These are phyloP conservation scores for Chlorodrepanis virens DNA, from an alignment of 2,113 vertebrate species.

Conservation along the genomic window DNA sequence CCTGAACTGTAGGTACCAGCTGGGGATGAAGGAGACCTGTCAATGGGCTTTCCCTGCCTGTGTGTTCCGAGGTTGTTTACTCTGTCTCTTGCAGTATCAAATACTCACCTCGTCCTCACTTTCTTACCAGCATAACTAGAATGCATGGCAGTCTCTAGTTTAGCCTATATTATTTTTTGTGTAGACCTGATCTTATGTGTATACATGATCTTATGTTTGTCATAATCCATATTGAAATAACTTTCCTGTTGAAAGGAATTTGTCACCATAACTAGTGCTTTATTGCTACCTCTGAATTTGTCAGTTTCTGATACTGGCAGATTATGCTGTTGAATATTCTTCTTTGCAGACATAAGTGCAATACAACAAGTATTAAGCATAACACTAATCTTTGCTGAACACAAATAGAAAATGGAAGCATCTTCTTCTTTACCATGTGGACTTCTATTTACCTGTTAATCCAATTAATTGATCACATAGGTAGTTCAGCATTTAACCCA, in stretches of 20 bases:
- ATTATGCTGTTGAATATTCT: neutral
- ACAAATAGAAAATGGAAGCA: neutral
- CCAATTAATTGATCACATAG: neutral
- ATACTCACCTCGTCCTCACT: neutral
- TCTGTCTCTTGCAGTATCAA: neutral
- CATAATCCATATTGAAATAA: neutral
- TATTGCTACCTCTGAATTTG: neutral
- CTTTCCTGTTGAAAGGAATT: neutral
- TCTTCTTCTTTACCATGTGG: neutral
- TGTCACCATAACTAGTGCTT: neutral
- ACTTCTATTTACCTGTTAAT: neutral
- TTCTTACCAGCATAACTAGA: neutral
- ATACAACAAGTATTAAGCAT: neutral
- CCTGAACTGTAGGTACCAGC: neutral
- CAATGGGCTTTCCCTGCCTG: neutral
- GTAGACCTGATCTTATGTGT: neutral
- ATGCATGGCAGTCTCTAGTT: neutral
- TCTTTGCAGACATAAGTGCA: neutral
- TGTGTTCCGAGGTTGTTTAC: rapidly evolving
- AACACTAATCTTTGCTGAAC: neutral
- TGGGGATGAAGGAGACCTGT: neutral
- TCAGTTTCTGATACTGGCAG: neutral
- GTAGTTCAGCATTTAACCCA: neutral
- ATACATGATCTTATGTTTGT: neutral
- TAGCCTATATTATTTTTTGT: neutral